Evolutionary conservation across 2,113 vertebrate genomes (phyloP), one percentile per base, ranked within the genome.

Genomic region (Cariama cristata): DNA sequence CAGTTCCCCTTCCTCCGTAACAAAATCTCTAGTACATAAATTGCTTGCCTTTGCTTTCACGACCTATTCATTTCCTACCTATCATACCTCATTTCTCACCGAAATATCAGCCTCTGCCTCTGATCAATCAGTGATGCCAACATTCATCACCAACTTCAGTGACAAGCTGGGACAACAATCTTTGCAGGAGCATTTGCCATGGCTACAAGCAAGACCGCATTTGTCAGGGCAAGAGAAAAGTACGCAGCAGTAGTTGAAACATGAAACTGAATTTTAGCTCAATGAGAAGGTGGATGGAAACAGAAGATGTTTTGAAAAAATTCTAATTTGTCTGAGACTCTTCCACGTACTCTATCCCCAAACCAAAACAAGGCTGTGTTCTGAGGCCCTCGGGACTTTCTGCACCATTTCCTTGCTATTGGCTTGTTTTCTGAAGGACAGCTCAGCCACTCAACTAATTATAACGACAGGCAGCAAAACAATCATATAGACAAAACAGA

Each of bases 101-200:
- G 80, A 94, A 97, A 79, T 96, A 97, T 42, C 96, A 95, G 64
- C 68, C 93, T 69, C 93, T 87, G 80, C 77, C 79, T 97, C 93
- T 79, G 80, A 97, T 96, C 90, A 84, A 82, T 60, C 69, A 91
- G 56, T 38, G 69, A 87, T 96, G 97, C 97, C 97, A 97, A 81
- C 90, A 91, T 91, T 90, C 97, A 94, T 96, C 95, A 95, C 84
- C 66, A 94, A 79, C 91, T 93, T 91, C 84, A 86, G 92, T 87
- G 95, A 95, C 89, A 97, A 94, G 84, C 93, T 91, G 90, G 96
- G 93, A 97, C 93, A 96, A 95, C 92, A 96, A 93, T 90, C 90
- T 90, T 94, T 95, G 90, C 90, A 94, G 87, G 55, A 97, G 84
- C 74, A 76, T 90, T 97, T 97, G 92, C 95, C 88, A 94, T 53